Base-by-base conservation (phyloP, 1,140 invertebrate genomes). In the Polyergus mexicanus region DNA sequence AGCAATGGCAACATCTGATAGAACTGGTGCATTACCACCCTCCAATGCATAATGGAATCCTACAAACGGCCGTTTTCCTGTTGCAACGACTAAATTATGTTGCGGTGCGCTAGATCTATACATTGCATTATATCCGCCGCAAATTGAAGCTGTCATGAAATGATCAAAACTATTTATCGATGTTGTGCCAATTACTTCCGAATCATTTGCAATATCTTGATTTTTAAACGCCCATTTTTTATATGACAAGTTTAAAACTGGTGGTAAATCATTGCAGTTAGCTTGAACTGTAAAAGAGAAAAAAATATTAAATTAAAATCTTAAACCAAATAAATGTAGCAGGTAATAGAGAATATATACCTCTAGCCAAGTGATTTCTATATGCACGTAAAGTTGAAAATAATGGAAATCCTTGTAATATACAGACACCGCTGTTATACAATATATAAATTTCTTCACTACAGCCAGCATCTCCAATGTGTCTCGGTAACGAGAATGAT, bases 11-110 rank as follows among this genome's bases (percentile, higher is more conserved):
- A 99, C 98, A 94, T 99, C 98, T 85, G 97, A 97, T 63, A 98
- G 96, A 44, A 97, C 96, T 58, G 97, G 97, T 44, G 96, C 96
- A 86, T 96, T 95, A 77, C 97, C 96, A 87, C 98, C 98, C 96
- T 99, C 98, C 47, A 98, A 95, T 35, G 98, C 98, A 95, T 98
- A 98, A 95, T 98, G 98, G 94, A 98, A 98, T 16, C 97, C 98
- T 87, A 98, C 91, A 94, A 97, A 99, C 3, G 98, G 98, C 89
- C 97, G 96, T 44, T 96, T 95, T 3, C 98, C 98, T n/a, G 97
- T 96, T 22, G 97, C 97, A 25, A 98, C 92, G 66, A 99, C 97
- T 47, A 98, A 95, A 83, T 96, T 97, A 77, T 97, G 97, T 66
- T 98, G 96, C 11, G 98, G 97, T 1, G 98, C 97, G 86, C 96